Conservation (phyloP, 2,113 vertebrate genomes). For the Rutilus rutilus region DNA sequence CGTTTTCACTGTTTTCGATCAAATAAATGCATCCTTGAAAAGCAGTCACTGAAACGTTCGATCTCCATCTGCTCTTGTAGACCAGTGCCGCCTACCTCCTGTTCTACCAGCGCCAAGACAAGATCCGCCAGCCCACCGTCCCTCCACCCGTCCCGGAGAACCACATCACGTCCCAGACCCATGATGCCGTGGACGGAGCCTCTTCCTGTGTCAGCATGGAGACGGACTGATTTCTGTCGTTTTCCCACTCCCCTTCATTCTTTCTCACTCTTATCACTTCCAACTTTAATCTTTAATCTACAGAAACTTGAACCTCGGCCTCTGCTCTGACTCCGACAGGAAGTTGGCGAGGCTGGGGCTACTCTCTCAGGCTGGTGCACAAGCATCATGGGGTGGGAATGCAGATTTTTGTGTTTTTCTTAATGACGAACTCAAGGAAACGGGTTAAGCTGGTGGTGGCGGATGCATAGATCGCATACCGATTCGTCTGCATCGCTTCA, state of each 20-base stretch:
- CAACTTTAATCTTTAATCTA: slow-evolving; percentile 35
- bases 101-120: slow-evolving; percentile 88
- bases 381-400: slow-evolving; percentile 47
- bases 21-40: background rate
- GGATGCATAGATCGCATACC: background rate
- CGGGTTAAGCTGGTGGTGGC: slow-evolving; percentile 3
- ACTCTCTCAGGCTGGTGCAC: slow-evolving; percentile 63
- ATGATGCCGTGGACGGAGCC: slow-evolving; percentile 42
- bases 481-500: background rate
- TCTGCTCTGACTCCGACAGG: slow-evolving; percentile 41
- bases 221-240: slow-evolving; percentile 65
- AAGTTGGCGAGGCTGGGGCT: slow-evolving; percentile 48
- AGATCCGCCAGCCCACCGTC: slow-evolving; percentile 72
- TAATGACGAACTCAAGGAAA: slow-evolving; percentile 20
- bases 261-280: slow-evolving; percentile 20
- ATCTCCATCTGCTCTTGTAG: slow-evolving; percentile 62
- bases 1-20: background rate
- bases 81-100: slow-evolving; percentile 86
- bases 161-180: slow-evolving; percentile 58
- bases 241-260: slow-evolving; percentile 1
- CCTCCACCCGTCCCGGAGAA: slow-evolving; percentile 57
- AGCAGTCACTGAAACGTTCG: background rate
- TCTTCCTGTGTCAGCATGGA: slow-evolving; percentile 70
- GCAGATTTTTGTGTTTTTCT: background rate
- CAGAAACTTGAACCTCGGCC: slow-evolving; percentile 66